phyloP scores from a whole-genome alignment of 2,113 vertebrate genomes.

The Vireo altiloquus region DNA sequence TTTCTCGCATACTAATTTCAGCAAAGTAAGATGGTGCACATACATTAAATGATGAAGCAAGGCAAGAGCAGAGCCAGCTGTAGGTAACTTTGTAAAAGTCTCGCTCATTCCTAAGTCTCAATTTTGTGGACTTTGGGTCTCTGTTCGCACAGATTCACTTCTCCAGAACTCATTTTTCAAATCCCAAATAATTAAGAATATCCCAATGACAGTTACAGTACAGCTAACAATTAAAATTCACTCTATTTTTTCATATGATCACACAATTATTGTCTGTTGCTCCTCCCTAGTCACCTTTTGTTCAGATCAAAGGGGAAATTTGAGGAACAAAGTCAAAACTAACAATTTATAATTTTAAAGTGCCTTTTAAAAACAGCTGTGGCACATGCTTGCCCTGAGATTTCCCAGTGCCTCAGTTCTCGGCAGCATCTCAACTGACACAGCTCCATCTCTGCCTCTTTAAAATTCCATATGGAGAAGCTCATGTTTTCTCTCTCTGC shows the following conservation, averaged over 20 bases:
- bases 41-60: not conserved
- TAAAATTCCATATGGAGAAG: not conserved
- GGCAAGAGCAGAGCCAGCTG: not conserved
- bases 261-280: not conserved
- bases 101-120: not conserved
- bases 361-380: not conserved
- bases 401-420: not conserved
- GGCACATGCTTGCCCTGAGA: not conserved
- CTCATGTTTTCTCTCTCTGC: not conserved
- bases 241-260: not conserved
- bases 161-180: not conserved
- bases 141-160: not conserved
- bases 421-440: not conserved
- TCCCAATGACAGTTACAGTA: not conserved
- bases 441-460: not conserved
- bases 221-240: not conserved
- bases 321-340: not conserved
- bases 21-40: not conserved
- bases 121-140: not conserved
- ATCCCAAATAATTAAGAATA: not conserved
- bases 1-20: constrained; percentile 64
- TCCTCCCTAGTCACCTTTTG: not conserved
- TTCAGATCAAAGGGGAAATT: not conserved
- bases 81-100: not conserved
- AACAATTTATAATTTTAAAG: not conserved